Evolutionary conservation across 1,140 invertebrate species (phyloP).

Genomic region (Drosophila sturtevanti): DNA sequence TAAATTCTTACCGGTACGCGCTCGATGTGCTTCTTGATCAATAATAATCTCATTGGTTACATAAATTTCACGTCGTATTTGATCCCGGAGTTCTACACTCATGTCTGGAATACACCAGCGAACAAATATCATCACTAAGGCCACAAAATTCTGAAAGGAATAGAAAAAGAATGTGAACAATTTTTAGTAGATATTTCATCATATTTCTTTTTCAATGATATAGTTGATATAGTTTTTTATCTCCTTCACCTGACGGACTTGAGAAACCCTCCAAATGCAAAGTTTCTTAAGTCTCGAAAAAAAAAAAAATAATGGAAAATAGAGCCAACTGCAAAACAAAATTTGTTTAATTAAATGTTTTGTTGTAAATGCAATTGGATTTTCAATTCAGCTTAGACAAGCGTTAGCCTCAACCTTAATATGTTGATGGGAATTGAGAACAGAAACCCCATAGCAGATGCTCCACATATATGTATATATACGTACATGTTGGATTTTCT

Average conservation of each 20-base stretch:
- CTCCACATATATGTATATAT: constrained; percentile 16
- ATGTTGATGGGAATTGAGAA: constrained; percentile 36
- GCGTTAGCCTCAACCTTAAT: constrained; percentile 65
- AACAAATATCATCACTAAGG: constrained; percentile 91
- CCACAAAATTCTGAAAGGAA: constrained; percentile 90
- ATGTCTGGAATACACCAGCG: constrained; percentile 95
- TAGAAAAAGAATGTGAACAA: constrained; percentile 20
- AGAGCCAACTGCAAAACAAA: constrained; percentile 13
- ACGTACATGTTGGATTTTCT: constrained; percentile 33
- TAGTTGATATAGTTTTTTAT: background rate
- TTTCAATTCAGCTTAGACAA: constrained; percentile 39
- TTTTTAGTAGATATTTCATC: constrained; percentile 2
- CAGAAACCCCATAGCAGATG: constrained; percentile 33
- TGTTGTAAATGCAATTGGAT: constrained; percentile 19
- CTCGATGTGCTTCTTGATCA: constrained; percentile 88
- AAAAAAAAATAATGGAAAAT: constrained; percentile 23
- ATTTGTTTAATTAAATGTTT: background rate
- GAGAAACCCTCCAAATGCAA: constrained; percentile 55
- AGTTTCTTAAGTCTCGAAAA: constrained; percentile 28
- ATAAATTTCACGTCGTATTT: constrained; percentile 92
- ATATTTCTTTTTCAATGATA: constrained; percentile 25
- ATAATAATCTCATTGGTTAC: constrained; percentile 96
- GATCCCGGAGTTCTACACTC: constrained; percentile 88
- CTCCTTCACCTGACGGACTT: constrained; percentile 31
- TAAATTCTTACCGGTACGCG: constrained; percentile 77